Evolutionary conservation across 2,797 vertebrate genomes (phyloP).

Genomic region (Oceanodroma leucorhoa): DNA sequence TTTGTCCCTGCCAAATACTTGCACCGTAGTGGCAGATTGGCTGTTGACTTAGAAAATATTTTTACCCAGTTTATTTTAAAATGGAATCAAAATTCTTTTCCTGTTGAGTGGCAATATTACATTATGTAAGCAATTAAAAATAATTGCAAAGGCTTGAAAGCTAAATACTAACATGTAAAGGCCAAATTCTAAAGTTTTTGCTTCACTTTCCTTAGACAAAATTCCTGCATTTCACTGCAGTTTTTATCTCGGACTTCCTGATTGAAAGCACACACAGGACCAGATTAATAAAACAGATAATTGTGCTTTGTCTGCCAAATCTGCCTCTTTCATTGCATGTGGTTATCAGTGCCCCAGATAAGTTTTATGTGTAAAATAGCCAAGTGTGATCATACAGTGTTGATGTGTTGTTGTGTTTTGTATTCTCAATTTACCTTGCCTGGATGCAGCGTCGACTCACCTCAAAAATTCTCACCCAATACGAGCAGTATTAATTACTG

Average conservation of each 20-base stretch:
- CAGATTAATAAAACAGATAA: neutral
- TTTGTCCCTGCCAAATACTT: neutral
- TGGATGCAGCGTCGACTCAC: neutral
- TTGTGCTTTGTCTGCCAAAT: neutral
- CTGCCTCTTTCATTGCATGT: neutral
- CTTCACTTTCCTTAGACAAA: neutral
- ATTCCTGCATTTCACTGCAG: neutral
- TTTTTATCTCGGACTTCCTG: neutral
- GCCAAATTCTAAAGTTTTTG: neutral
- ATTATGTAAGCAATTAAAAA: neutral
- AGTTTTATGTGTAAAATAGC: neutral
- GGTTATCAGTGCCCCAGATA: neutral
- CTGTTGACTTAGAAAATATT: conserved; percentile 1
- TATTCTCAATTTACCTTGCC: neutral
- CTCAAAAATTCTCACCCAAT: neutral
- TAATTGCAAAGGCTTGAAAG: neutral
- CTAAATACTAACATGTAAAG: neutral
- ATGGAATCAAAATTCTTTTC: neutral
- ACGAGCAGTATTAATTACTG: neutral
- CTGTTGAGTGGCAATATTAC: neutral
- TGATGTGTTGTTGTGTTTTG: neutral
- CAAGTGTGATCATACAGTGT: neutral
- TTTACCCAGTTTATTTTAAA: neutral
- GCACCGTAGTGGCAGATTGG: neutral
- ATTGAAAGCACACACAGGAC: neutral